A percentile compares a stretch with the other conserved stretches of the same genome.
These are phyloP conservation scores for Tipula helvola DNA, from an alignment of 2,888 invertebrate species.

Conservation along the genomic window DNA sequence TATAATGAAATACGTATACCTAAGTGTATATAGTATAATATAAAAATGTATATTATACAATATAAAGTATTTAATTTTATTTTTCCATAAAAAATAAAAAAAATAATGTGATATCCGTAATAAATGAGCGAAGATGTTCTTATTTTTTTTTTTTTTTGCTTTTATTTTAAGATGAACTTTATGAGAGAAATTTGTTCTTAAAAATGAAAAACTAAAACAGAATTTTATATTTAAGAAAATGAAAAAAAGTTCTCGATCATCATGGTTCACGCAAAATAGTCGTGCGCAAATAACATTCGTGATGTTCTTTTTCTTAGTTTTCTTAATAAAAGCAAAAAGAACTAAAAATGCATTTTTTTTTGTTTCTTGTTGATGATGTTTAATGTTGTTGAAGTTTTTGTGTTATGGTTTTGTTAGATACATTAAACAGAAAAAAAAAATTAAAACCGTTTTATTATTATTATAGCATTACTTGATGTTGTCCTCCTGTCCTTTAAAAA, in stretches of 20 bases:
- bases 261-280: slow-evolving; percentile 24
- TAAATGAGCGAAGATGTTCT: background rate
- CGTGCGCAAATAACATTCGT: slow-evolving; percentile 22
- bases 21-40: too few species aligned
- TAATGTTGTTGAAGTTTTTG: slow-evolving; percentile 4
- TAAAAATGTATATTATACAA: too few species aligned
- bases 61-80: background rate
- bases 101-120: background rate
- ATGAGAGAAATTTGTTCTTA: background rate
- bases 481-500: background rate
- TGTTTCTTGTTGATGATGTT: slow-evolving; percentile 6
- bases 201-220: background rate
- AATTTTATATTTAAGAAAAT: background rate
- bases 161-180: background rate
- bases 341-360: background rate
- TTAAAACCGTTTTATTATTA: background rate
- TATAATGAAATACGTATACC: too few species aligned
- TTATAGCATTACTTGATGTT: background rate
- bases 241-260: slow-evolving; percentile 13
- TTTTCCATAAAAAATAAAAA: background rate
- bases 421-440: background rate
- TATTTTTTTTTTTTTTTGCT: background rate
- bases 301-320: slow-evolving; percentile 15
- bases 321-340: background rate
- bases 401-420: background rate